Evolutionary conservation across 2,888 invertebrate genomes (phyloP).

Genomic region (Chrysolina oricalcia): DNA sequence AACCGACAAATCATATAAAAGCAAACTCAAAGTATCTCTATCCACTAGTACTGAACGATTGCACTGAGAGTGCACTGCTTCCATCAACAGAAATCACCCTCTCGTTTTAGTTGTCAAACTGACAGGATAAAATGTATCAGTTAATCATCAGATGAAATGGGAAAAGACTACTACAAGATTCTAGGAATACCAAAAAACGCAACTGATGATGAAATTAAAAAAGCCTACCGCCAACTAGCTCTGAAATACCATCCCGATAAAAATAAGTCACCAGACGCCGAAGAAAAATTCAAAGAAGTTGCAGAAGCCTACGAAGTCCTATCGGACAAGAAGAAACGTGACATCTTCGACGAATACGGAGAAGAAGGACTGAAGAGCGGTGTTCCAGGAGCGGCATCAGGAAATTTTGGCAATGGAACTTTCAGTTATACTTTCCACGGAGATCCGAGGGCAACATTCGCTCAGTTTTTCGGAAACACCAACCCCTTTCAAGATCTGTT

Average conservation of each 20-base stretch:
- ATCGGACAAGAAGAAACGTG: slow-evolving; percentile 94
- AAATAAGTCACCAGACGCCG: slow-evolving; percentile 93
- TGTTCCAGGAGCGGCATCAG: slow-evolving; percentile 67
- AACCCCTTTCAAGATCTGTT: slow-evolving; percentile 94
- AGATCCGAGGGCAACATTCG: slow-evolving; percentile 95
- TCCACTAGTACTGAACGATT: neutral
- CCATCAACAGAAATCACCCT: neutral
- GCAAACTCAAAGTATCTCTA: neutral
- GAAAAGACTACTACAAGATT: slow-evolving; percentile 96
- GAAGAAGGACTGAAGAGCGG: slow-evolving; percentile 92
- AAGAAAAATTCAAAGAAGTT: slow-evolving; percentile 94
- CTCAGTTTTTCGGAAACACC: slow-evolving; percentile 95
- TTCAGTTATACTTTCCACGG: slow-evolving; percentile 92
- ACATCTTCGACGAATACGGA: slow-evolving; percentile 92
- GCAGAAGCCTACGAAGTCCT: slow-evolving; percentile 98
- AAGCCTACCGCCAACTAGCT: slow-evolving; percentile 95
- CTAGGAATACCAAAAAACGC: slow-evolving; percentile 89
- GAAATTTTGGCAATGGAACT: slow-evolving; percentile 74
- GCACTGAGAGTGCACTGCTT: no score
- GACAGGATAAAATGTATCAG: neutral
- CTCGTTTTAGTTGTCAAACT: neutral
- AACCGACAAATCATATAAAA: no score
- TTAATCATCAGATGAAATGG: slow-evolving; percentile 77
- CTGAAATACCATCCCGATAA: slow-evolving; percentile 98
- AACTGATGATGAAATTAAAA: slow-evolving; percentile 95